A percentile compares a stretch with the other conserved stretches of the same genome.
phyloP scores from a whole-genome alignment of 37 sponge, comb jelly and placozoan genomes.

The Chondrilla cf. caribensis region DNA sequence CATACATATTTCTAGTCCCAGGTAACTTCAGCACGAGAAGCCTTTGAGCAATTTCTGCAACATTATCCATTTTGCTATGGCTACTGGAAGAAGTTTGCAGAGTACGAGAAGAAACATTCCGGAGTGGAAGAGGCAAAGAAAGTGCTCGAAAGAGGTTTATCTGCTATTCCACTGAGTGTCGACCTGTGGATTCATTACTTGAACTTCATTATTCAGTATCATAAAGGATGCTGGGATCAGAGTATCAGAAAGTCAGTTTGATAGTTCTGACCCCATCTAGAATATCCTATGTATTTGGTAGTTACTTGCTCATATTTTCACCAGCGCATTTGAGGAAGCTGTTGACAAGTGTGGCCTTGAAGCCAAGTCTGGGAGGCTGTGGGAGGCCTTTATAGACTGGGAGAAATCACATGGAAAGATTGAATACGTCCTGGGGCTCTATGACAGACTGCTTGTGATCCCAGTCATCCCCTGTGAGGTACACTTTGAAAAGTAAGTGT shows the following conservation, averaged over 20 bases:
- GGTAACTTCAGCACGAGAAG: constrained; percentile 43
- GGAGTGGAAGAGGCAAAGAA: constrained; percentile 43
- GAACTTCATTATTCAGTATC: constrained; percentile 38
- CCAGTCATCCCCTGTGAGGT: constrained; percentile 56
- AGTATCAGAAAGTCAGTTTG: neutral
- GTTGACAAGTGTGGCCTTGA: constrained; percentile 71
- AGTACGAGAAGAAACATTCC: constrained; percentile 46
- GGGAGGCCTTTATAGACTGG: constrained; percentile 82
- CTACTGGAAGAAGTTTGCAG: constrained; percentile 94
- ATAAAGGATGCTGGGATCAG: neutral
- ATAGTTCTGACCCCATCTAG: too few species aligned
- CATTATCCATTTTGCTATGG: constrained; percentile 90
- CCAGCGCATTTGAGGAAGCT: constrained; percentile 75
- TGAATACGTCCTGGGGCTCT: constrained; percentile 47
- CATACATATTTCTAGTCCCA: constrained; percentile 53
- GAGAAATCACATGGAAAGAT: constrained; percentile 46
- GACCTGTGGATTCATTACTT: constrained; percentile 89
- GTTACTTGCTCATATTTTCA: neutral
- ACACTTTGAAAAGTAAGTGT: constrained; percentile 75
- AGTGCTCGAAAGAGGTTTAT: constrained; percentile 73
- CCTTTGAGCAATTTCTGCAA: constrained; percentile 67
- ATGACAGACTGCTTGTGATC: constrained; percentile 60
- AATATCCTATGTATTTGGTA: neutral
- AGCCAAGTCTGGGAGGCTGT: constrained; percentile 76
- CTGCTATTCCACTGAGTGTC: constrained; percentile 81